phyloP scores from a whole-genome alignment of 2,113 vertebrate genomes.

The Corynorhinus townsendii region DNA sequence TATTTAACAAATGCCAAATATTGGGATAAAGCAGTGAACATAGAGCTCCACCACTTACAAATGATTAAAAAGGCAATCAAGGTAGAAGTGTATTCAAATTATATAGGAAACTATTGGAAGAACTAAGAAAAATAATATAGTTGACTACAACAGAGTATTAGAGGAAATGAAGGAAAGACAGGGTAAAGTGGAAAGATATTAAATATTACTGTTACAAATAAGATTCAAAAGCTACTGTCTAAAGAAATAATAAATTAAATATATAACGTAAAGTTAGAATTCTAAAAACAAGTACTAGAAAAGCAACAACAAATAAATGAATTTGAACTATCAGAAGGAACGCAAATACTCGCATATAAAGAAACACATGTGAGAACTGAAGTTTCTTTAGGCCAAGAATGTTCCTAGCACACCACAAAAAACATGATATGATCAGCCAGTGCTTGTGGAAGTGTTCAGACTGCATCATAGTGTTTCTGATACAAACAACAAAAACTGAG shows the following conservation, averaged over 20 bases:
- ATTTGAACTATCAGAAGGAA: not conserved
- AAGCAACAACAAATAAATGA: not conserved
- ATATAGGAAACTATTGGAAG: not conserved
- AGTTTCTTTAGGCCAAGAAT: too few relatives aligned
- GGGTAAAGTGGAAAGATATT: not conserved
- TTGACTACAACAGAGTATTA: not conserved
- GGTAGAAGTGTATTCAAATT: not conserved
- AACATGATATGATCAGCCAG: too few relatives aligned
- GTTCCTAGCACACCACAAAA: too few relatives aligned
- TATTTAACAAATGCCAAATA: not conserved
- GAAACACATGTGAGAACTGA: not conserved
- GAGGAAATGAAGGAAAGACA: not conserved
- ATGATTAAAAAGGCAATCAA: not conserved
- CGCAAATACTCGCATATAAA: not conserved
- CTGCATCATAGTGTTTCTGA: too few relatives aligned
- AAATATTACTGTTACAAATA: not conserved
- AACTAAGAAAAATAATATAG: not conserved
- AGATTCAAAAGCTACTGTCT: not conserved
- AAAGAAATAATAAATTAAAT: not conserved
- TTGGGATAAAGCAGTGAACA: not conserved
- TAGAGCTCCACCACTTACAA: not conserved
- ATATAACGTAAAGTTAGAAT: not conserved
- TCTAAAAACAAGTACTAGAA: not conserved
- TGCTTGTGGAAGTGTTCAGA: too few relatives aligned
- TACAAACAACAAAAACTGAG: too few relatives aligned